Percentiles rank a stretch among this genome's conserved stretches.
These are phyloP conservation scores for Pygocentrus nattereri DNA, from an alignment of 2,797 vertebrate species.

Conservation along the genomic window DNA sequence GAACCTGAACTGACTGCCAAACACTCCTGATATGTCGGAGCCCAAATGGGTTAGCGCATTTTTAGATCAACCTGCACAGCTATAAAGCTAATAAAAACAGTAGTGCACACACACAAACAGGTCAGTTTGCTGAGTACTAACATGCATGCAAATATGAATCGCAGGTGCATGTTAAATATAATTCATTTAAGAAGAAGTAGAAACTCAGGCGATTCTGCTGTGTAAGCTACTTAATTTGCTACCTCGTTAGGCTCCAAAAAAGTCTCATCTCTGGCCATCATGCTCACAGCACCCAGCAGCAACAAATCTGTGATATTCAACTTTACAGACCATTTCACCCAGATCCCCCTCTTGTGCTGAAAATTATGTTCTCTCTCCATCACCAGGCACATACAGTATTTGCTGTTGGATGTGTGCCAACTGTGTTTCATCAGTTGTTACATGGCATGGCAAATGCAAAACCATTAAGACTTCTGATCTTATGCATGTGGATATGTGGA, in stretches of 20 bases:
- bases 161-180: slow-evolving; percentile 1
- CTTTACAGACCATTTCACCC: slow-evolving; percentile 58
- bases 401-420: slow-evolving; percentile 52
- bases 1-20: slow-evolving; percentile 75
- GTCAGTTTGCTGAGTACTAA: background rate
- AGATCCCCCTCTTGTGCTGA: slow-evolving; percentile 43
- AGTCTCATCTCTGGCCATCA: slow-evolving; percentile 54
- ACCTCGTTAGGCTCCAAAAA: slow-evolving; percentile 53
- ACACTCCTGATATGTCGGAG: slow-evolving; percentile 37
- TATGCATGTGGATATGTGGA: slow-evolving; percentile 58
- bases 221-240: slow-evolving; percentile 51
- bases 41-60: slow-evolving; percentile 6
- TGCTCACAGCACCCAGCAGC: slow-evolving; percentile 47
- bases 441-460: slow-evolving; percentile 47
- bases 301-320: slow-evolving; percentile 44
- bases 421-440: slow-evolving; percentile 60
- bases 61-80: slow-evolving; percentile 42
- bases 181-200: background rate
- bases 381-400: slow-evolving; percentile 51
- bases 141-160: background rate
- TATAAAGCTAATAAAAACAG: slow-evolving; percentile 44
- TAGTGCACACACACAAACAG: slow-evolving; percentile 22
- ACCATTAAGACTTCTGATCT: slow-evolving; percentile 59
- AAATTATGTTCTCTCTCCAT: slow-evolving; percentile 52
- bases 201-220: slow-evolving; percentile 27